These are phyloP conservation scores for Cygnus atratus DNA, from an alignment of 2,113 vertebrate species.

Conservation along the genomic window DNA sequence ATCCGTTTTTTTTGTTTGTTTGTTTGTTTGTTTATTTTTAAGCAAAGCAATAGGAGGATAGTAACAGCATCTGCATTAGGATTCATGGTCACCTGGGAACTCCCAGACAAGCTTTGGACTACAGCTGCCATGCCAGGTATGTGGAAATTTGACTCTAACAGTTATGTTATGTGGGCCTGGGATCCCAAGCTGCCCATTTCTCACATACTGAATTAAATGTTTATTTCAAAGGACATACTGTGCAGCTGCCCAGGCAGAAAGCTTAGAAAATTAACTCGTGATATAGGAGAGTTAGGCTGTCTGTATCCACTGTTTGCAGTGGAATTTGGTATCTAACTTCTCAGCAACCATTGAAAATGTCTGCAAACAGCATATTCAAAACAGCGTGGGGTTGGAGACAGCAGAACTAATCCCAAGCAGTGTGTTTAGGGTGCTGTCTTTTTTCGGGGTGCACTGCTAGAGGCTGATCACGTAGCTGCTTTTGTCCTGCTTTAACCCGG, in stretches of 20 bases:
- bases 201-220: neutral
- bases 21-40: too few relatives aligned
- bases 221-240: neutral
- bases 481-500: too few relatives aligned
- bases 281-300: neutral
- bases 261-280: neutral
- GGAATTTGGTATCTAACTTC: neutral
- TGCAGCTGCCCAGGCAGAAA: neutral
- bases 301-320: rapidly evolving
- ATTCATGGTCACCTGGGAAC: neutral
- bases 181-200: neutral
- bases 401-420: neutral
- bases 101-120: neutral
- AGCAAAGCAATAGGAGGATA: neutral
- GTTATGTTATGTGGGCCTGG: neutral
- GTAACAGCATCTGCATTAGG: neutral
- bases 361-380: neutral
- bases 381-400: neutral
- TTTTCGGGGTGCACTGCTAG: neutral
- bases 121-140: neutral
- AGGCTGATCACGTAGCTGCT: neutral
- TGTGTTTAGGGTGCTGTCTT: neutral
- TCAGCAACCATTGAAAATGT: neutral
- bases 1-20: neutral
- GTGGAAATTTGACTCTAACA: neutral